These are phyloP conservation scores for Parus major DNA, from an alignment of 2,113 vertebrate species.

Conservation along the genomic window DNA sequence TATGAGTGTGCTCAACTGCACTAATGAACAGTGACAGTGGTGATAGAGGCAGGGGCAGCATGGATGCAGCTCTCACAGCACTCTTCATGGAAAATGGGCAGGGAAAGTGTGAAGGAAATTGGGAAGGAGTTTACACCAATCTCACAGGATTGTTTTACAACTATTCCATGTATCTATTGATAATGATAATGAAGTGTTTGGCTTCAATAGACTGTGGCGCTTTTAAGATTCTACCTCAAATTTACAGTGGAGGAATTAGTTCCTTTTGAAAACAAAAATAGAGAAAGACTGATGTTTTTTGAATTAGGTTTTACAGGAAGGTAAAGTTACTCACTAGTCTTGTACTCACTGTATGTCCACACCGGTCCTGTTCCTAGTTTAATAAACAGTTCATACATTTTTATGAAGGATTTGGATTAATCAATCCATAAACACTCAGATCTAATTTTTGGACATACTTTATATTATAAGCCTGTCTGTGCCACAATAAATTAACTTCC, in stretches of 20 bases:
- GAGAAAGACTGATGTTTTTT: neutral
- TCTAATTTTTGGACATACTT: neutral
- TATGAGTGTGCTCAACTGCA: neutral
- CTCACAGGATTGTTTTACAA: neutral
- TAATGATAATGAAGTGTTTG: neutral
- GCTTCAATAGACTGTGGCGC: neutral
- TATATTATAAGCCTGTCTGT: neutral
- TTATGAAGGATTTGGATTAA: neutral
- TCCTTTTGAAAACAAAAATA: neutral
- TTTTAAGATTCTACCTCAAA: neutral
- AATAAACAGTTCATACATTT: neutral
- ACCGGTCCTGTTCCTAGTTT: neutral
- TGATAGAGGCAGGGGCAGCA: neutral
- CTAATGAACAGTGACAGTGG: constrained; percentile 1
- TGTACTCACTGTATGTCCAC: neutral
- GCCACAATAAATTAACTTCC: neutral
- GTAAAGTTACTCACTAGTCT: neutral
- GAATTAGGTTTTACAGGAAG: neutral
- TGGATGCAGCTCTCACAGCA: neutral
- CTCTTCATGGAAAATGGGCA: neutral
- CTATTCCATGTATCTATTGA: neutral
- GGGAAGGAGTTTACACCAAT: neutral
- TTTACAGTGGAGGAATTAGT: neutral
- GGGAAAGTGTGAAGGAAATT: neutral
- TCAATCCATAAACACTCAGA: neutral